Conservation (phyloP, 1,140 invertebrate species). For the Drosophila repleta region DNA sequence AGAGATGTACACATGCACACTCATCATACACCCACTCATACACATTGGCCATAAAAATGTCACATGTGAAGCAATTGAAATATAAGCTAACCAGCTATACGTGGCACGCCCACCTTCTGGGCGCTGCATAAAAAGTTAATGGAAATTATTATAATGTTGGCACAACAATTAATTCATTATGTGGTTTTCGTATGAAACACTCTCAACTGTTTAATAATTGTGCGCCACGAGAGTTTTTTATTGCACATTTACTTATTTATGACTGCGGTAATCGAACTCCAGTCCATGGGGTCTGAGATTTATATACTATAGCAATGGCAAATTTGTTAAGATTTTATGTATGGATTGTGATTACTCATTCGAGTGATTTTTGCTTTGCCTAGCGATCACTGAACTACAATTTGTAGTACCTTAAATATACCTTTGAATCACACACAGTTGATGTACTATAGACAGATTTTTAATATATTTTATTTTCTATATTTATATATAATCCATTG, state of each 20-base stretch:
- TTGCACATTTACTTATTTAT: slow-evolving; percentile 19
- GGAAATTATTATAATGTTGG: slow-evolving; percentile 49
- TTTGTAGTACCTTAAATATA: too few relatives aligned
- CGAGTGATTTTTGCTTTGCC: too few relatives aligned
- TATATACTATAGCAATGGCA: not conserved
- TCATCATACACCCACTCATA: slow-evolving; percentile 1
- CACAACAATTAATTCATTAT: slow-evolving; percentile 67
- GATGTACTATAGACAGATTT: too few relatives aligned
- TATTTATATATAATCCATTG: not conserved
- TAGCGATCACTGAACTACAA: too few relatives aligned
- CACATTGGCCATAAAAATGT: slow-evolving; percentile 34
- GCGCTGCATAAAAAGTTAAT: slow-evolving; percentile 11
- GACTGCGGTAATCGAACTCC: not conserved
- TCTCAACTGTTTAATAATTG: slow-evolving; percentile 29
- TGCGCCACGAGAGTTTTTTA: slow-evolving; percentile 23
- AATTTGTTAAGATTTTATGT: not conserved
- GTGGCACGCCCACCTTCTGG: not conserved
- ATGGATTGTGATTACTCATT: too few relatives aligned
- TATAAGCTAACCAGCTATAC: slow-evolving; percentile 12
- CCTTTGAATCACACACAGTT: too few relatives aligned
- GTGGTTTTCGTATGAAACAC: slow-evolving; percentile 32
- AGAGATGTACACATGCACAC: slow-evolving; percentile 17
- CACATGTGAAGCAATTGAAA: slow-evolving; percentile 11
- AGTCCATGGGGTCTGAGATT: not conserved
- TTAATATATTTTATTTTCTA: too few relatives aligned